A percentile compares a stretch with the other conserved stretches of the same genome.
These are phyloP conservation scores for Tetranychus piercei DNA, from an alignment of 2,888 invertebrate genomes.

Conservation along the genomic window DNA sequence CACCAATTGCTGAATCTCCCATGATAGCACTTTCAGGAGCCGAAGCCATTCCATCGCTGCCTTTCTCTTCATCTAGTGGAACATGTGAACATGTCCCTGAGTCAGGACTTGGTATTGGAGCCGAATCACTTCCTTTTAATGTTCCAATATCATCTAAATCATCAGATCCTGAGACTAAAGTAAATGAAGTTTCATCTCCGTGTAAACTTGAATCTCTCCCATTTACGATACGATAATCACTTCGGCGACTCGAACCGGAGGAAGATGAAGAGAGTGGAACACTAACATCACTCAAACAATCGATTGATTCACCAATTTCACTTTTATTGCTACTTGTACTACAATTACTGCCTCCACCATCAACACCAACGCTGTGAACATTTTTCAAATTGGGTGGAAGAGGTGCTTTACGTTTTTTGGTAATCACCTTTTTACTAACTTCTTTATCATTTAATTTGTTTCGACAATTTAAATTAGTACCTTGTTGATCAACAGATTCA, in stretches of 20 bases:
- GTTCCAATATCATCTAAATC: neutral
- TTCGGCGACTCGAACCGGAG: neutral
- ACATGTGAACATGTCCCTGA: slow-evolving; percentile 5
- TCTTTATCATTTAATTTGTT: slow-evolving; percentile 15
- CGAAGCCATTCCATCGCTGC: neutral
- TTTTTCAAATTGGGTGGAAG: neutral
- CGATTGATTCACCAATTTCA: slow-evolving; percentile 12
- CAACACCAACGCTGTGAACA: neutral
- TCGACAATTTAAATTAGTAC: slow-evolving; percentile 18
- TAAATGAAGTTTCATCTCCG: neutral
- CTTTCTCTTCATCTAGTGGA: neutral
- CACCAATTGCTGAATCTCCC: neutral
- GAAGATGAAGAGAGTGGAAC: slow-evolving; percentile 19
- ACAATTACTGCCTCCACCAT: slow-evolving; percentile 5
- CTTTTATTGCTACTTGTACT: neutral
- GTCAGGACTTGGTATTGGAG: slow-evolving; percentile 1
- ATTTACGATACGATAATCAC: neutral
- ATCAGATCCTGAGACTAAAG: neutral
- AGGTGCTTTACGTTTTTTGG: neutral
- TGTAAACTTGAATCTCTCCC: neutral
- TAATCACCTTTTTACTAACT: neutral
- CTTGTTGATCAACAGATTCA: slow-evolving; percentile 25
- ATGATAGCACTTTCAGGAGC: neutral
- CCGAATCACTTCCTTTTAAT: neutral
- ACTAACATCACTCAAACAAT: slow-evolving; percentile 18